Evolutionary conservation across 1,140 invertebrate species (phyloP), one percentile per base, ranked within the genome.

Genomic region (Saccostrea cuccullata): DNA sequence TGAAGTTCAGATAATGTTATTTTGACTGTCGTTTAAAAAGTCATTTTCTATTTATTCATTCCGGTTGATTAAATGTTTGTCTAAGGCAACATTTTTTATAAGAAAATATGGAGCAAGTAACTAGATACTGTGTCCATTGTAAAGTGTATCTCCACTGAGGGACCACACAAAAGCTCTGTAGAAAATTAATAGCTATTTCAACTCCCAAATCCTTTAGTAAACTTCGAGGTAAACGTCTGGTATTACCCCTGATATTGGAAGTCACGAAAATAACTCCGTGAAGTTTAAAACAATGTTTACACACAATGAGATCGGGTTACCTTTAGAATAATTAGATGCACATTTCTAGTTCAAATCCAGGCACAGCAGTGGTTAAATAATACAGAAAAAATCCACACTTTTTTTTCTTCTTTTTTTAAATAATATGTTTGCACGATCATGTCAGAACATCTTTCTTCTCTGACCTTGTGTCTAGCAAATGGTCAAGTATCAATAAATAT

Each of bases 401-500:
- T 9, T 36, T 36, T 36, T 36, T 2, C 2, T 11, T 23, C 26
- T 30, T 26, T 73, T 26, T 77, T 26, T 12, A 73, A 77, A 26
- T 12, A 36, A 77, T 36, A 15, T 30, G 70, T 26, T 30, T 36
- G 70, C 70, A 77, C 8, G 26, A 15, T 36, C 70, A 77, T 36
- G 26, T 77, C 8, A 36, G 26, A 5, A 17, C 70, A 64, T 77
- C 70, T 15, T 77, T 77, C 23, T 36, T 3, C 15, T 30, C 11
- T 30, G 26, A 77, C 58, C 70, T 36, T 36, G 13, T 30, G 26
- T 36, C 70, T 36, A 30, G 26, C 70, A 77, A 77, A 77, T 77
- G 70, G 70, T 77, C 70, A 77, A 77, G 70, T 77, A 77, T 77
- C 70, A 77, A 77, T 77, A 77, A 77, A 77, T 77, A 77, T 77